Evolutionary conservation across 1,140 invertebrate species (phyloP).

Genomic region (Dendrolimus punctatus): DNA sequence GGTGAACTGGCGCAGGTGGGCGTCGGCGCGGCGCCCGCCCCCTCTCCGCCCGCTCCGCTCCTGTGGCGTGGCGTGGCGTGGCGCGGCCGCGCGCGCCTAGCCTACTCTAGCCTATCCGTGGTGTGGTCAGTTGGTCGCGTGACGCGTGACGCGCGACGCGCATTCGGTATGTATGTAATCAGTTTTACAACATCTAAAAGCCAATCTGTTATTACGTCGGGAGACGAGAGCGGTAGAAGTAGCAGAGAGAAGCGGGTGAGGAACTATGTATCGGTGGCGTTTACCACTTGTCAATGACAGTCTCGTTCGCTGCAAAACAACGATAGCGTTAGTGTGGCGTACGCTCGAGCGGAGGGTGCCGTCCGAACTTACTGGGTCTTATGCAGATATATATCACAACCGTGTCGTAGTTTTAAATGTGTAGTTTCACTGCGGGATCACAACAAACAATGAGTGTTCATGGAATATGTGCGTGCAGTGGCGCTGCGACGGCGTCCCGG

Average conservation of each 20-base stretch:
- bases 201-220: slow-evolving; percentile 43
- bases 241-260: slow-evolving; percentile 64
- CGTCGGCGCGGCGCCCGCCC: slow-evolving; percentile 22
- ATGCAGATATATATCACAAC: slow-evolving; percentile 58
- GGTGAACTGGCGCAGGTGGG: slow-evolving; percentile 42
- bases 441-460: slow-evolving; percentile 70
- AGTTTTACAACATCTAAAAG: slow-evolving; percentile 28
- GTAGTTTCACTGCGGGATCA: slow-evolving; percentile 68
- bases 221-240: slow-evolving; percentile 59
- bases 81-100: slow-evolving; percentile 4
- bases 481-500: slow-evolving; percentile 53
- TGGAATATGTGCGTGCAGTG: slow-evolving; percentile 68
- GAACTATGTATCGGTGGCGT: slow-evolving; percentile 63
- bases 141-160: slow-evolving; percentile 23
- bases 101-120: slow-evolving; percentile 9
- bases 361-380: slow-evolving; percentile 57
- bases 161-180: slow-evolving; percentile 13
- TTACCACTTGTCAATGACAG: slow-evolving; percentile 75
- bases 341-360: slow-evolving; percentile 47
- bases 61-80: too few species aligned
- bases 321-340: slow-evolving; percentile 54
- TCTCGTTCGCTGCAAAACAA: slow-evolving; percentile 76
- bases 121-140: slow-evolving; percentile 5
- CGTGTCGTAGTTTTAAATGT: slow-evolving; percentile 65
- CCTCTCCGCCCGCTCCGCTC: slow-evolving; percentile 7